These are phyloP conservation scores for Bugula neritina DNA, from an alignment of 2,888 invertebrate species.

Conservation along the genomic window DNA sequence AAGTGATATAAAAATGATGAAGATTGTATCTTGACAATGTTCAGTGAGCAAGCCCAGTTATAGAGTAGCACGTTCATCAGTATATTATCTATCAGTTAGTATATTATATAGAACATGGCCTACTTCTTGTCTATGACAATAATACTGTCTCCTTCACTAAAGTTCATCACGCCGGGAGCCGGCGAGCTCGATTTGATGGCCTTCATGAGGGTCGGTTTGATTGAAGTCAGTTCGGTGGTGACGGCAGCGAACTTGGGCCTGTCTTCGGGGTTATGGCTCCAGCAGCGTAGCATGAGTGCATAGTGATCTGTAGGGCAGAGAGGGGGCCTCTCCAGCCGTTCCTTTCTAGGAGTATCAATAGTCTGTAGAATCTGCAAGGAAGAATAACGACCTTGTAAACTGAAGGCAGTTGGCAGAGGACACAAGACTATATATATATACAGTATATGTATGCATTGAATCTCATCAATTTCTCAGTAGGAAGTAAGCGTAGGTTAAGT, in stretches of 20 bases:
- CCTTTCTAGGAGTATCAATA: constrained; percentile 81
- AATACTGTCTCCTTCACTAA: constrained; percentile 81
- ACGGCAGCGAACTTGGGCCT: constrained; percentile 87
- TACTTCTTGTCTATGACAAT: constrained; percentile 80
- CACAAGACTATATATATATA: no score
- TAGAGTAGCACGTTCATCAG: no score
- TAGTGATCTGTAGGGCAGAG: constrained; percentile 91
- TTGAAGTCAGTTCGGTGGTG: constrained; percentile 66
- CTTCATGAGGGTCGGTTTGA: constrained; percentile 87
- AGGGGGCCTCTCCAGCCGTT: constrained; percentile 85
- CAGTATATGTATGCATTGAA: no score
- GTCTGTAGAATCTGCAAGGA: constrained; percentile 71
- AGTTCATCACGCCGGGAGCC: constrained; percentile 66
- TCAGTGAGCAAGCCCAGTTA: no score
- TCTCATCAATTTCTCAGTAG: no score
- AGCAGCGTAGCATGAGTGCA: constrained; percentile 85
- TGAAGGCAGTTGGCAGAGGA: no score
- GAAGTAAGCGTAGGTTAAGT: neutral
- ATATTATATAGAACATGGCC: no score
- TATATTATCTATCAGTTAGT: no score
- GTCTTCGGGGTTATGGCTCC: constrained; percentile 83
- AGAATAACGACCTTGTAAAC: no score
- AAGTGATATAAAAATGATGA: no score
- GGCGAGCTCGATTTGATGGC: constrained; percentile 59
- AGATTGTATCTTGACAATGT: no score